Percentiles rank a stretch among this genome's conserved stretches.
phyloP scores from a whole-genome alignment of 2,113 vertebrate genomes.

The Chauna torquata region DNA sequence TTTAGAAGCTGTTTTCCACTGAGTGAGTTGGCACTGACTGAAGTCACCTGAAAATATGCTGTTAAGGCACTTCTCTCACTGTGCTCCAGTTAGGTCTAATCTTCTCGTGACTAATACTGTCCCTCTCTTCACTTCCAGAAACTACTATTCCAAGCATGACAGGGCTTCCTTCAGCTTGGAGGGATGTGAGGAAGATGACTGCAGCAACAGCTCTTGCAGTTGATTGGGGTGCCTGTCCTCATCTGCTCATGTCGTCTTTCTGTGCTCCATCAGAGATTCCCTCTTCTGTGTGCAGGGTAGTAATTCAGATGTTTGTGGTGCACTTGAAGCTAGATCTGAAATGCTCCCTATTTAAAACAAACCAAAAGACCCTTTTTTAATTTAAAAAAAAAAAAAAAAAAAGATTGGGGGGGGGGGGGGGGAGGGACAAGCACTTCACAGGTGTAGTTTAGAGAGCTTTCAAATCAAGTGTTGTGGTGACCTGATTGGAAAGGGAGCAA shows the following conservation, averaged over 20 bases:
- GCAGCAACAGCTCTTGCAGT: not conserved
- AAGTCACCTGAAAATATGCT: not conserved
- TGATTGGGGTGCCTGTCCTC: not conserved
- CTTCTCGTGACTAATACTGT: not conserved
- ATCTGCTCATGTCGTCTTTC: fast-evolving
- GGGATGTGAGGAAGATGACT: too few relatives aligned
- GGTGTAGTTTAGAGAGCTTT: not conserved
- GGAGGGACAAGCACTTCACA: not conserved
- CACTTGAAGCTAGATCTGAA: not conserved
- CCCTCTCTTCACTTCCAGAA: not conserved
- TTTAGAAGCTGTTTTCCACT: not conserved
- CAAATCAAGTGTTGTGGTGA: not conserved
- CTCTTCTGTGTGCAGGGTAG: not conserved
- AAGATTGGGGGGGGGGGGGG: too few relatives aligned
- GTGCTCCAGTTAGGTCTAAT: not conserved
- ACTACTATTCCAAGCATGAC: fast-evolving
- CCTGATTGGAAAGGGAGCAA: not conserved
- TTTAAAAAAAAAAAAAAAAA: too few relatives aligned
- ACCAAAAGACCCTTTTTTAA: not conserved
- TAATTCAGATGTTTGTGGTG: not conserved
- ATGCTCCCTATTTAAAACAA: not conserved
- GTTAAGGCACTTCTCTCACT: not conserved
- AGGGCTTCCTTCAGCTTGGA: not conserved
- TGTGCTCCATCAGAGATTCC: not conserved
- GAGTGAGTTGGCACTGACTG: not conserved